Percentiles rank a stretch among this genome's conserved stretches.
Conservation (phyloP, 2,888 invertebrate genomes). For the Catonia carolina region DNA sequence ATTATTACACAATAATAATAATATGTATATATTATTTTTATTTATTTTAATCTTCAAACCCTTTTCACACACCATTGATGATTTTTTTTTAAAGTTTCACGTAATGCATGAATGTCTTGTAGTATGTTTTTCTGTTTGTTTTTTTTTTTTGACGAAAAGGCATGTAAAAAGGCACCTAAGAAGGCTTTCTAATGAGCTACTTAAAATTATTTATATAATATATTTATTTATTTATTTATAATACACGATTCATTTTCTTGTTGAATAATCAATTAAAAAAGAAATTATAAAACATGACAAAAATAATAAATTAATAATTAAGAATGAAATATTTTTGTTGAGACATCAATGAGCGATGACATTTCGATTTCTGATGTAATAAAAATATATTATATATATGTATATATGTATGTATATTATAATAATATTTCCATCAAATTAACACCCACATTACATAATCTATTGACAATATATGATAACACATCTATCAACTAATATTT, state of each 20-base stretch:
- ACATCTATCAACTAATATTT: too few relatives aligned
- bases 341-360: neutral
- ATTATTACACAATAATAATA: neutral
- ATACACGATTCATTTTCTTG: neutral
- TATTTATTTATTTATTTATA: conserved; percentile 4
- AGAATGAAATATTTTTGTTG: conserved; percentile 9
- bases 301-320: conserved; percentile 1
- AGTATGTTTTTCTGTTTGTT: neutral
- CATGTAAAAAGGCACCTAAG: conserved; percentile 35
- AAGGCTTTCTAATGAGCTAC: conserved; percentile 34
- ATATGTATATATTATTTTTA: conserved; percentile 18
- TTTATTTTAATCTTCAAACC: conserved; percentile 26
- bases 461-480: too few relatives aligned
- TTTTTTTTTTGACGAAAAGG: conserved; percentile 27
- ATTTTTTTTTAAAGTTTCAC: conserved; percentile 16
- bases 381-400: conserved; percentile 1
- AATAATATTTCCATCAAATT: too few relatives aligned
- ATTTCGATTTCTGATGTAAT: conserved; percentile 21
- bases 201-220: conserved; percentile 22
- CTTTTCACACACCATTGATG: conserved; percentile 33
- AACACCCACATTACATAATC: too few relatives aligned
- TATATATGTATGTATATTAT: too few relatives aligned
- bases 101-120: neutral
- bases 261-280: too few relatives aligned
- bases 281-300: too few relatives aligned